phyloP scores from a whole-genome alignment of 2,113 vertebrate species.

The Mirza zaza region DNA sequence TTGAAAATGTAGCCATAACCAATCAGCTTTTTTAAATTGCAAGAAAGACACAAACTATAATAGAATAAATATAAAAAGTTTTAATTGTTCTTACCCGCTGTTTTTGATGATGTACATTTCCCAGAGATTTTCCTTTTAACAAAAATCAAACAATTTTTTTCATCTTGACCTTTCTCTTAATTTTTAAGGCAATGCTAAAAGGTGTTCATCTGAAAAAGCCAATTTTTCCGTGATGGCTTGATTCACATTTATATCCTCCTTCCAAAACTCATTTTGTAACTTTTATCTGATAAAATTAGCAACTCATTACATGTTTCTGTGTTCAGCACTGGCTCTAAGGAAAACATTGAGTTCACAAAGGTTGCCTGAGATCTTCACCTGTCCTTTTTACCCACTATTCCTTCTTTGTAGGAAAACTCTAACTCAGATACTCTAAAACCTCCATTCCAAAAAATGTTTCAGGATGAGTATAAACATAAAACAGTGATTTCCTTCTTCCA shows the following conservation, averaged over 20 bases:
- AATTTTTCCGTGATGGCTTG: constrained; percentile 47
- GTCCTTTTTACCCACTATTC: background rate
- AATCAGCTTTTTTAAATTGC: background rate
- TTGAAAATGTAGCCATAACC: background rate
- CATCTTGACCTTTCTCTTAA: constrained; percentile 26
- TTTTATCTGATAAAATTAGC: constrained; percentile 57
- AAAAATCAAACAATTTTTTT: constrained; percentile 40
- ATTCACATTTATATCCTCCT: constrained; percentile 55
- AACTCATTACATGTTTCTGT: constrained; percentile 44
- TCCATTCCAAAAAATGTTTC: background rate
- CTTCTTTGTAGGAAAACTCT: background rate
- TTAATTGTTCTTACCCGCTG: background rate
- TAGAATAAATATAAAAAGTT: background rate
- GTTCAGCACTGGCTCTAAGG: background rate
- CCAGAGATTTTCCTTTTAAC: background rate
- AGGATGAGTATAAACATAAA: background rate
- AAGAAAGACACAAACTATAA: background rate
- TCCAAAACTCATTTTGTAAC: constrained; percentile 32
- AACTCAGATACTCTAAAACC: background rate
- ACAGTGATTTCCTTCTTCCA: background rate
- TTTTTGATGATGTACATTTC: constrained; percentile 8
- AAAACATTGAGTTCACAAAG: background rate
- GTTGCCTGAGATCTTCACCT: background rate
- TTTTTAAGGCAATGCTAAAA: constrained; percentile 45
- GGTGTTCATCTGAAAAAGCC: constrained; percentile 23